Conservation (phyloP, 1,140 invertebrate species). For the Adelges cooleyi region DNA sequence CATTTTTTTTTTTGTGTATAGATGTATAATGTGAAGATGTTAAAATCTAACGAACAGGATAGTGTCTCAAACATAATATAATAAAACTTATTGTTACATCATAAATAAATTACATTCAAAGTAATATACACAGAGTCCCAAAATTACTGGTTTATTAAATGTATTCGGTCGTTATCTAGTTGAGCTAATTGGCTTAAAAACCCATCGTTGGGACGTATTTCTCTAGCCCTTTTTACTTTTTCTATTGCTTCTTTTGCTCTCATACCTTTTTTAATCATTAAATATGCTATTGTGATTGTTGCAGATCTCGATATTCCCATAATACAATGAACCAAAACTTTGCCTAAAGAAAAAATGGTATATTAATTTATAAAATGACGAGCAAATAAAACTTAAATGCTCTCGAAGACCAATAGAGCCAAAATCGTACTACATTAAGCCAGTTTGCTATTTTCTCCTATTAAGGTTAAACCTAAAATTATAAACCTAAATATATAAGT, state of each 20-base stretch:
- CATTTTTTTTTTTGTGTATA: not conserved
- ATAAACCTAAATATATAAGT: too few species aligned
- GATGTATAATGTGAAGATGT: slow-evolving; percentile 7
- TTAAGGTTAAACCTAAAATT: too few species aligned
- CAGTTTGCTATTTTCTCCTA: too few species aligned
- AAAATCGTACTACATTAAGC: too few species aligned
- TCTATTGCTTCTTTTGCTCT: slow-evolving; percentile 59
- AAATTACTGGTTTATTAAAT: not conserved
- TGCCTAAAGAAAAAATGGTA: slow-evolving; percentile 46
- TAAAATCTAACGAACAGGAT: too few species aligned
- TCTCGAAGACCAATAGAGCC: too few species aligned
- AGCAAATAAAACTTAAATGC: too few species aligned
- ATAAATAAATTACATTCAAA: too few species aligned
- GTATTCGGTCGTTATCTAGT: slow-evolving; percentile 41
- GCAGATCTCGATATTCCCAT: slow-evolving; percentile 46
- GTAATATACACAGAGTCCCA: not conserved
- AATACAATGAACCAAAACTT: slow-evolving; percentile 40
- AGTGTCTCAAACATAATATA: not conserved
- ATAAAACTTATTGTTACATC: not conserved
- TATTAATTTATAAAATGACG: too few species aligned
- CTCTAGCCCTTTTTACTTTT: slow-evolving; percentile 51
- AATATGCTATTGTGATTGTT: slow-evolving; percentile 53
- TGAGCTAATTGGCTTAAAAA: slow-evolving; percentile 64
- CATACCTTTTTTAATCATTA: slow-evolving; percentile 72
- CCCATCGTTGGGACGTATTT: slow-evolving; percentile 65